Evolutionary conservation across 2,888 invertebrate species (phyloP).

Genomic region (Adelphocoris suturalis): DNA sequence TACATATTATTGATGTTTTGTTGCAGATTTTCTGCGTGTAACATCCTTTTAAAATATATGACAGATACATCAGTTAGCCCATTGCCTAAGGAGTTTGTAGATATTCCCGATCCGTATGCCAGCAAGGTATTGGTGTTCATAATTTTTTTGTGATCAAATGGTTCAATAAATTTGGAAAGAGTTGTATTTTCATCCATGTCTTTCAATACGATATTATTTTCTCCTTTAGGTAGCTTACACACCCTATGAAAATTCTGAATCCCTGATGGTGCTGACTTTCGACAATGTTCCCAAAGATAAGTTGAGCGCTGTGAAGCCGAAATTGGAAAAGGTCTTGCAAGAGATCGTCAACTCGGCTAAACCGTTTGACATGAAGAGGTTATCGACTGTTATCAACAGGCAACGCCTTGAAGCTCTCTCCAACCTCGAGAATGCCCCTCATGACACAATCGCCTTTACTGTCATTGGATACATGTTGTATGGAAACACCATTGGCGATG

Average conservation of each 20-base stretch:
- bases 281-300: conserved; percentile 87
- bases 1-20: not conserved
- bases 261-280: conserved; percentile 85
- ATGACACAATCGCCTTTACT: conserved; percentile 87
- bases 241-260: conserved; percentile 86
- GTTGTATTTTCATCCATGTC: not conserved
- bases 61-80: conserved; percentile 93
- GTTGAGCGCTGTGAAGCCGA: conserved; percentile 82
- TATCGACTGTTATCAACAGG: conserved; percentile 86
- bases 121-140: conserved; percentile 82
- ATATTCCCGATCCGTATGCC: conserved; percentile 89
- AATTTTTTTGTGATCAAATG: not conserved
- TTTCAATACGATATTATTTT: conserved; percentile 56
- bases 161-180: not conserved
- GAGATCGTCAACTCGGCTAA: conserved; percentile 79
- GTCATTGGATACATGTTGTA: conserved; percentile 92
- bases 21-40: conserved; percentile 83
- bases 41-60: conserved; percentile 88
- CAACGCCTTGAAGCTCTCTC: conserved; percentile 85
- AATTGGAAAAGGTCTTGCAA: conserved; percentile 80
- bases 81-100: conserved; percentile 89
- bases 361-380: conserved; percentile 86
- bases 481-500: conserved; percentile 86
- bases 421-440: conserved; percentile 87
- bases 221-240: conserved; percentile 83